Evolutionary conservation across 2,888 invertebrate species (phyloP).

Genomic region (Mantis religiosa): DNA sequence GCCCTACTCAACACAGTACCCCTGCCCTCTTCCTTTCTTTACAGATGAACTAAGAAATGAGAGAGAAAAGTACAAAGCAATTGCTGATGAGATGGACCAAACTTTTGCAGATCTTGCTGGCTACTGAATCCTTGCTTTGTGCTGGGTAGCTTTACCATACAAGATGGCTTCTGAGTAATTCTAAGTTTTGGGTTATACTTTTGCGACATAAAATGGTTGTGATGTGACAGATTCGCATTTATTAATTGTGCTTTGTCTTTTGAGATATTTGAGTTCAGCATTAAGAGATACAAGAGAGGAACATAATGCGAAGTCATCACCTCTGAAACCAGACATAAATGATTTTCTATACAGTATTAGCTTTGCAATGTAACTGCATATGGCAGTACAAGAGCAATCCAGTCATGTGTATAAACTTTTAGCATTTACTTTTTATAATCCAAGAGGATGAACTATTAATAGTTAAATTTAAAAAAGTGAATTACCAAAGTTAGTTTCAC

Average conservation of each 20-base stretch:
- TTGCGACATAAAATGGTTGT: neutral
- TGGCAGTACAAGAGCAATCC: neutral
- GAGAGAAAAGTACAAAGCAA: constrained; percentile 96
- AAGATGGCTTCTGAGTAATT: neutral
- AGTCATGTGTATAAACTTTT: neutral
- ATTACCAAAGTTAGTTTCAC: no score
- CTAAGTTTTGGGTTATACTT: neutral
- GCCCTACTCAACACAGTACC: neutral
- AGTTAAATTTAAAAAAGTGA: no score
- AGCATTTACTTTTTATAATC: neutral
- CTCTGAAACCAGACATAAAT: neutral
- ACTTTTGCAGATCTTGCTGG: constrained; percentile 94
- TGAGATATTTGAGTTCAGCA: neutral
- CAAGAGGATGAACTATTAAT: no score
- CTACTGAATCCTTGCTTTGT: constrained; percentile 54
- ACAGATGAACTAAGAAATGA: constrained; percentile 84
- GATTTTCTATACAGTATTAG: neutral
- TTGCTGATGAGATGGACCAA: constrained; percentile 96
- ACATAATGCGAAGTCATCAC: neutral
- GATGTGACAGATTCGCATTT: neutral
- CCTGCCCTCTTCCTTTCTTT: constrained; percentile 39
- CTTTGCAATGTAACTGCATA: neutral
- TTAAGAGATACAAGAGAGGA: neutral
- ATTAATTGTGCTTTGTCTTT: neutral
- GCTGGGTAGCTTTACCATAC: neutral